A percentile compares a stretch with the other conserved stretches of the same genome.
Evolutionary conservation across 2,113 vertebrate species (phyloP).

Genomic region (Shinisaurus crocodilurus): DNA sequence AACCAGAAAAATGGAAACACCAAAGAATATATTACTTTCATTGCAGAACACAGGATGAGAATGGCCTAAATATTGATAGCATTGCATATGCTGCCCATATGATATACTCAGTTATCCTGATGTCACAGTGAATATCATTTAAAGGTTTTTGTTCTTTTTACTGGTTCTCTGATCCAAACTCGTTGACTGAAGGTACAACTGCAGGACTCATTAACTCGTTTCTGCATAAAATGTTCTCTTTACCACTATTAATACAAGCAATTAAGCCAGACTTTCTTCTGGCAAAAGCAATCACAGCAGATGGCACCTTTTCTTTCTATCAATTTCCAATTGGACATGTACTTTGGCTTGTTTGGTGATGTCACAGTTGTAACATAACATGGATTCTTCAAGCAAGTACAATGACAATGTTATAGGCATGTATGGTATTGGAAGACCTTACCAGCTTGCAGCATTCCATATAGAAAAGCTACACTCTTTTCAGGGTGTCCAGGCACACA

Average conservation of each 20-base stretch:
- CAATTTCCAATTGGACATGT: constrained; percentile 74
- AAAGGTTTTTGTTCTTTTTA: constrained; percentile 24
- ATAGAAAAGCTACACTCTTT: constrained; percentile 35
- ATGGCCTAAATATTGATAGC: too few relatives aligned
- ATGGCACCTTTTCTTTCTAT: constrained; percentile 75
- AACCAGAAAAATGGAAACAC: not conserved
- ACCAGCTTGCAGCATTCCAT: constrained; percentile 14
- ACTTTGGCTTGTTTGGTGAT: constrained; percentile 72
- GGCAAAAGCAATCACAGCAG: constrained; percentile 73
- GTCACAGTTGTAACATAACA: constrained; percentile 68
- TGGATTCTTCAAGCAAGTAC: constrained; percentile 59
- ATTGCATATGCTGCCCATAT: not conserved
- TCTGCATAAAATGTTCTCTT: constrained; percentile 65
- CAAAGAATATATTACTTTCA: not conserved
- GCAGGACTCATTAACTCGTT: constrained; percentile 69
- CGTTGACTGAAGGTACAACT: constrained; percentile 48
- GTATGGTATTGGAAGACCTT: constrained; percentile 35
- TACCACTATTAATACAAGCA: constrained; percentile 66
- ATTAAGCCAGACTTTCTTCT: constrained; percentile 71
- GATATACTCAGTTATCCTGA: constrained; percentile 13
- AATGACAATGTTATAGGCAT: constrained; percentile 31
- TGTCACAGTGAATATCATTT: constrained; percentile 25
- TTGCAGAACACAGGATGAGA: not conserved
- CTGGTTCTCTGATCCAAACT: constrained; percentile 31
- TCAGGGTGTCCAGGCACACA: constrained; percentile 46